Conservation (phyloP, 2,113 vertebrate species). For the Felis chaus region DNA sequence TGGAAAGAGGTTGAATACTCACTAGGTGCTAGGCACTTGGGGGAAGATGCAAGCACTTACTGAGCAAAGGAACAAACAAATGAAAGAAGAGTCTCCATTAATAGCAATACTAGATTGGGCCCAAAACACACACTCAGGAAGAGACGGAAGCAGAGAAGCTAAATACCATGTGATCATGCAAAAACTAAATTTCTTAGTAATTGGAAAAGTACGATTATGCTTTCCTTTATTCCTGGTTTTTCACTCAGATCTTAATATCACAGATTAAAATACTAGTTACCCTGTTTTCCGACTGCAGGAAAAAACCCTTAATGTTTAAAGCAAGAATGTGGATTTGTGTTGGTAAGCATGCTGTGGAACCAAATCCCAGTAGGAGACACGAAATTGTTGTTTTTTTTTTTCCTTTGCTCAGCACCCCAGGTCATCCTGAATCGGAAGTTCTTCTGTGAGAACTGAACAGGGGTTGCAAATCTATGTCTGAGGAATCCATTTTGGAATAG, state of each 20-base stretch:
- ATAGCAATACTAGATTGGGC: fast-evolving
- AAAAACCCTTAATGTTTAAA: neutral
- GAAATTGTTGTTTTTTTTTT: neutral
- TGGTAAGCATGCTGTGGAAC: neutral
- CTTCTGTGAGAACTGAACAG: neutral
- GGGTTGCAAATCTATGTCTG: neutral
- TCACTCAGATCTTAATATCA: neutral
- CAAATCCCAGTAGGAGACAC: neutral
- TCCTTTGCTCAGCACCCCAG: neutral
- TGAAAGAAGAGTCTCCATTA: neutral
- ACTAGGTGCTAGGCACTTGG: neutral
- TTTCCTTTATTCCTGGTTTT: neutral
- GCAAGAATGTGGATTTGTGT: neutral
- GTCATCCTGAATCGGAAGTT: neutral
- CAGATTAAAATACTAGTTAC: neutral
- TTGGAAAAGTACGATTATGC: neutral
- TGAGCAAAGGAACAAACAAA: neutral
- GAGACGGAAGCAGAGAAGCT: fast-evolving
- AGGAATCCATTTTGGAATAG: neutral
- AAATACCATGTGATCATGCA: fast-evolving
- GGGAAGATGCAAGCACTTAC: neutral
- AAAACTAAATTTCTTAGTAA: neutral
- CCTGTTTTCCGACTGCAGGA: neutral
- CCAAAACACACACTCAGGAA: neutral
- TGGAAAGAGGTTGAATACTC: neutral